These are phyloP conservation scores for Hydrotaea cyrtoneurina DNA, from an alignment of 2,888 invertebrate species.

Conservation along the genomic window DNA sequence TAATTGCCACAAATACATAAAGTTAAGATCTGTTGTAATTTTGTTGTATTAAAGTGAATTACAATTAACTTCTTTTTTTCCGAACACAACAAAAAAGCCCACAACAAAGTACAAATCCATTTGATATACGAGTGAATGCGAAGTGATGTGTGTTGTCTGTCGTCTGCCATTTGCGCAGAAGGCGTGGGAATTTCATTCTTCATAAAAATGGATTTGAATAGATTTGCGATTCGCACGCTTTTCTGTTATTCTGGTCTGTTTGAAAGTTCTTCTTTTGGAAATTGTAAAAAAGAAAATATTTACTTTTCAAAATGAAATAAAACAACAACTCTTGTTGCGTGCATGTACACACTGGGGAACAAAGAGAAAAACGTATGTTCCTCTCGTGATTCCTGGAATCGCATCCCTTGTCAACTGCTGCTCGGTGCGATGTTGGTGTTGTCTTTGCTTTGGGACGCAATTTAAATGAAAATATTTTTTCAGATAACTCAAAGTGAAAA, in stretches of 20 bases:
- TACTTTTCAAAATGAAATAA: constrained; percentile 33
- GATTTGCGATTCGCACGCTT: constrained; percentile 39
- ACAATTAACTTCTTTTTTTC: constrained; percentile 49
- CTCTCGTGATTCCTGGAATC: constrained; percentile 5
- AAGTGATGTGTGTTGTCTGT: not conserved
- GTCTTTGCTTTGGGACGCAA: constrained; percentile 16
- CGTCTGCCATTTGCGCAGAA: not conserved
- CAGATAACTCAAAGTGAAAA: not conserved
- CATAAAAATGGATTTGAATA: not conserved
- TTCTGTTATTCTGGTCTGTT: not conserved
- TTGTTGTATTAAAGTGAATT: constrained; percentile 60
- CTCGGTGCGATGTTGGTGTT: not conserved
- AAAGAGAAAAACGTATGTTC: constrained; percentile 54
- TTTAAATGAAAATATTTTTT: constrained; percentile 53
- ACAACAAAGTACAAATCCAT: constrained; percentile 1
- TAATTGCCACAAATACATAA: constrained; percentile 60
- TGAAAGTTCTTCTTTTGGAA: constrained; percentile 22
- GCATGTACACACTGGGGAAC: constrained; percentile 34
- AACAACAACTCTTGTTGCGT: not conserved
- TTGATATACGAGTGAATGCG: not conserved
- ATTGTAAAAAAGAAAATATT: constrained; percentile 52
- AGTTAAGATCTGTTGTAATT: constrained; percentile 65
- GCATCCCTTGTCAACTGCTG: constrained; percentile 16
- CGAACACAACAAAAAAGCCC: not conserved
- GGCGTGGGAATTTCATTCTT: constrained; percentile 46